phyloP scores from a whole-genome alignment of 2,888 invertebrate genomes.

The Andrena haemorrhoa region DNA sequence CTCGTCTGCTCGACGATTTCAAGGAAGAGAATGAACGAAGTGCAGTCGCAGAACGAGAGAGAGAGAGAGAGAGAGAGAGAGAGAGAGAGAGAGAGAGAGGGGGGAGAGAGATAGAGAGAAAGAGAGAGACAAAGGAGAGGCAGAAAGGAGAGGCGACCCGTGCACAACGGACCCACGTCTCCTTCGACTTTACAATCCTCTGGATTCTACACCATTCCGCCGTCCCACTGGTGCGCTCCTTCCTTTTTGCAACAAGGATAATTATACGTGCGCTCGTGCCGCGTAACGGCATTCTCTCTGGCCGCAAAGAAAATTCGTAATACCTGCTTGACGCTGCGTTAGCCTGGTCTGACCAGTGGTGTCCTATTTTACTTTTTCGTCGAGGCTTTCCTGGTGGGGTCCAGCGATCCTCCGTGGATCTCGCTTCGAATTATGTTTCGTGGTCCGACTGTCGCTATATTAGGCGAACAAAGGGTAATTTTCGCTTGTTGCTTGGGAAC shows the following conservation, averaged over 20 bases:
- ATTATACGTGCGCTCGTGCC: not conserved
- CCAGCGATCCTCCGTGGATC: not conserved
- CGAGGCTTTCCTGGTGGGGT: not conserved
- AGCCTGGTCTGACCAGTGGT: conserved; percentile 9
- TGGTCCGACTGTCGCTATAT: not conserved
- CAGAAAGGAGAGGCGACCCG: conserved; percentile 17
- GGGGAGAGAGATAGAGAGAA: conserved; percentile 11
- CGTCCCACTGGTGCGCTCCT: conserved; percentile 20
- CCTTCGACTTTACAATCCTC: conserved; percentile 20
- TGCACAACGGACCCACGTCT: conserved; percentile 22
- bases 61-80: conserved; percentile 6
- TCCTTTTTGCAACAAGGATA: not conserved
- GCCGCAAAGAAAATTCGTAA: conserved; percentile 27
- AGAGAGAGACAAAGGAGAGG: not conserved
- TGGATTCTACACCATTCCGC: not conserved
- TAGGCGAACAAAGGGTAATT: not conserved
- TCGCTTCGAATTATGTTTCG: not conserved
- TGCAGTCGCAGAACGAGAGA: not conserved
- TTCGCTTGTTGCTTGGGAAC: not conserved
- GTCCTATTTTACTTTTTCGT: conserved; percentile 26
- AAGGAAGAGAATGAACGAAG: conserved; percentile 10
- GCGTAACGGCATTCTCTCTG: not conserved
- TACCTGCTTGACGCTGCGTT: conserved; percentile 42
- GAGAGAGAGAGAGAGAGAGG: conserved; percentile 12
- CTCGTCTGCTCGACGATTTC: conserved; percentile 19